Conservation (phyloP, 2,888 invertebrate species). For the Pachycephus smyrnensis region DNA sequence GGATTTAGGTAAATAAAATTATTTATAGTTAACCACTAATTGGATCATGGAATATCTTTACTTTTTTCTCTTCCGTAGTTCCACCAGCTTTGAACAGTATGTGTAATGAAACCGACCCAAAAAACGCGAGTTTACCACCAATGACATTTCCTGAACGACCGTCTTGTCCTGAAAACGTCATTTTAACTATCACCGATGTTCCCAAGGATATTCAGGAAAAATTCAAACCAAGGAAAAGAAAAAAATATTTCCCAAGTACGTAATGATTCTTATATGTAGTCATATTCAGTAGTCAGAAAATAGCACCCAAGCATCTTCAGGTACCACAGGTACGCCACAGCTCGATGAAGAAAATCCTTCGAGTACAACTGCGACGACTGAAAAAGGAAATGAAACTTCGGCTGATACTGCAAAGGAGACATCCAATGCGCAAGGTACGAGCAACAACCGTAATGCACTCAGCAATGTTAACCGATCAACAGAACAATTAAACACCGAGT, state of each 20-base stretch:
- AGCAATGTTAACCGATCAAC: too few species aligned
- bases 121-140: background rate
- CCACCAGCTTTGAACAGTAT: background rate
- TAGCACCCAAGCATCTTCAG: too few species aligned
- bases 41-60: too few species aligned
- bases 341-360: background rate
- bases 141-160: background rate
- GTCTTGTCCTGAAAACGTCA: too few species aligned
- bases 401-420: background rate
- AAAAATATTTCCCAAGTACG: background rate
- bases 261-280: background rate
- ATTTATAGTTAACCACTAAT: conserved; percentile 18
- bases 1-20: conserved; percentile 13
- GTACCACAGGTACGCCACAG: too few species aligned
- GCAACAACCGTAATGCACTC: background rate
- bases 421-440: background rate
- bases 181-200: too few species aligned
- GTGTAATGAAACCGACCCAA: background rate
- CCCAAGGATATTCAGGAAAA: too few species aligned
- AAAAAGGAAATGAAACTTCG: background rate
- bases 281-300: too few species aligned
- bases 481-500: too few species aligned
- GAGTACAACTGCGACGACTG: background rate
- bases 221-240: too few species aligned
- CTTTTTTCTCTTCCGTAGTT: too few species aligned